Evolutionary conservation across 64 coral and sea anemone species (phyloP).

Genomic region (Montipora efflorescens): DNA sequence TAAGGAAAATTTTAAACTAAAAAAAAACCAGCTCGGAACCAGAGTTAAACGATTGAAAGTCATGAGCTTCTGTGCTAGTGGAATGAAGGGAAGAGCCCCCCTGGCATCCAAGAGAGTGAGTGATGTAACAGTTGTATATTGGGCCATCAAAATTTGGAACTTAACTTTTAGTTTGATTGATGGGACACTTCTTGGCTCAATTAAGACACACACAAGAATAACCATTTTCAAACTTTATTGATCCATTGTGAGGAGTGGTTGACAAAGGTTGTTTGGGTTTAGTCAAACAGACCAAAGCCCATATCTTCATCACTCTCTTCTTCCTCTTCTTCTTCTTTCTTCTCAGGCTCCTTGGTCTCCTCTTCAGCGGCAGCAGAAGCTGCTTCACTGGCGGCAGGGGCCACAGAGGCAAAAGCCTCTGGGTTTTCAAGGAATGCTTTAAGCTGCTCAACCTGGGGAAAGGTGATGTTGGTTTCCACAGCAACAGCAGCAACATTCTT

Average conservation of each 20-base stretch:
- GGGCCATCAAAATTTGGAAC: no score
- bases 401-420: slow-evolving; percentile 65
- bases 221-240: no score
- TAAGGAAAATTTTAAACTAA: no score
- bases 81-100: no score
- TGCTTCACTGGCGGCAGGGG: slow-evolving; percentile 59
- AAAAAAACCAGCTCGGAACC: no score
- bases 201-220: no score
- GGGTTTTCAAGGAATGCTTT: slow-evolving; percentile 91
- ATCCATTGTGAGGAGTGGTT: neutral
- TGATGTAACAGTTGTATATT: no score
- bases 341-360: slow-evolving; percentile 52
- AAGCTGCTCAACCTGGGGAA: slow-evolving; percentile 94
- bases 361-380: slow-evolving; percentile 40
- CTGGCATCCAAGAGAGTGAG: no score
- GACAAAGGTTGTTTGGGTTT: neutral
- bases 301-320: slow-evolving; percentile 99
- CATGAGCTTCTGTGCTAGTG: no score
- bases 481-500: slow-evolving; percentile 99
- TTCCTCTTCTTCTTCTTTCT: slow-evolving; percentile 84
- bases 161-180: no score
- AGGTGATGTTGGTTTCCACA: slow-evolving; percentile 90
- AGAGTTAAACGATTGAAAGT: no score
- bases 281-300: slow-evolving; percentile 99
- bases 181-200: no score